These are phyloP conservation scores for Cynopterus brachyotis DNA, from an alignment of 2,113 vertebrate genomes.

Conservation along the genomic window DNA sequence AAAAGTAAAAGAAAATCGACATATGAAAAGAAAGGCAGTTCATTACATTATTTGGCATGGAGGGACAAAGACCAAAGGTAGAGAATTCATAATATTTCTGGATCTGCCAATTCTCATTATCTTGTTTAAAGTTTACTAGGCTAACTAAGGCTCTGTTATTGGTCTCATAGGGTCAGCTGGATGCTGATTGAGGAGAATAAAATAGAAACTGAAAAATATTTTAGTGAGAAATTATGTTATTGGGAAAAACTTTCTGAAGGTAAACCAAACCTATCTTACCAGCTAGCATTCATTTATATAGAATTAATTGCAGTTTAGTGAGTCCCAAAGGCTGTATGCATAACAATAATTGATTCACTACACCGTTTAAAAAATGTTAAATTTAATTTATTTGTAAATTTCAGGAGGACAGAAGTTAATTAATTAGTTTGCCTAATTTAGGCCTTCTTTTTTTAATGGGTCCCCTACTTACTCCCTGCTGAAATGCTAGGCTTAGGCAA, in stretches of 20 bases:
- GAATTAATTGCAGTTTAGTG: conserved; percentile 27
- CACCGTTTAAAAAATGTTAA: conserved; percentile 31
- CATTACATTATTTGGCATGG: background rate
- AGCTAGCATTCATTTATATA: conserved; percentile 29
- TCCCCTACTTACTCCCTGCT: background rate
- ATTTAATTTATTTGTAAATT: conserved; percentile 43
- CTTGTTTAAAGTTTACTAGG: background rate
- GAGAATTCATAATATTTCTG: background rate
- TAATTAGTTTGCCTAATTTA: background rate
- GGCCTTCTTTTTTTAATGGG: background rate
- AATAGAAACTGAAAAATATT: background rate
- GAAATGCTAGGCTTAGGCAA: background rate
- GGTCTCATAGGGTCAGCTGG: background rate
- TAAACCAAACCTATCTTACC: background rate
- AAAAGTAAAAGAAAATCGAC: background rate
- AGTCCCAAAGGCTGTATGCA: background rate
- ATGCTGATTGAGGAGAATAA: background rate
- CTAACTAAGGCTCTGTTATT: background rate
- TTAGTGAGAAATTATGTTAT: background rate
- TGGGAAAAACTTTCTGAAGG: conserved; percentile 13
- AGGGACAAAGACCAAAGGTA: background rate
- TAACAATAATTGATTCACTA: conserved; percentile 47
- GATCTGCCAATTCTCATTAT: background rate
- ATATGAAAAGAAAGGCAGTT: background rate
- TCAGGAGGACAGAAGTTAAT: conserved; percentile 6